Percentiles rank a stretch among this genome's conserved stretches.
Conservation (phyloP, 2,888 invertebrate species). For the Myopa tessellatipennis region DNA sequence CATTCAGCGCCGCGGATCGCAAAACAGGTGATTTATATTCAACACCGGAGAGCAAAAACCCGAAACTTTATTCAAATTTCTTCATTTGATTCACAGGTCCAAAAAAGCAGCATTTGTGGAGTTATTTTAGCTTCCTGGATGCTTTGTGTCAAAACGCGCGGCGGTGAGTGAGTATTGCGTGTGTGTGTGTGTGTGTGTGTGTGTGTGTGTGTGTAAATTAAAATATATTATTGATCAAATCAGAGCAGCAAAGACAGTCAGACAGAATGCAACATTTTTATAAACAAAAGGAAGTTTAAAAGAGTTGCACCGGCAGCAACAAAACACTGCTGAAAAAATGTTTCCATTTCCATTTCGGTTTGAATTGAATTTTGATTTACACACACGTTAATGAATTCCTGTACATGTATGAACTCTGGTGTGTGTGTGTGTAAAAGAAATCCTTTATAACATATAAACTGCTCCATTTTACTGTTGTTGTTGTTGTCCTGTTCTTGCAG, state of each 20-base stretch:
- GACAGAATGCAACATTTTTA: slow-evolving; percentile 27
- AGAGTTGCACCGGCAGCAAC: background rate
- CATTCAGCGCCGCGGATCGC: too few species aligned
- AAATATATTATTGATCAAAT: slow-evolving; percentile 10
- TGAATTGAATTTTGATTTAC: too few species aligned
- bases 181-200: background rate
- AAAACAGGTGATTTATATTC: background rate
- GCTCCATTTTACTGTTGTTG: too few species aligned
- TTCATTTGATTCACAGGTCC: slow-evolving; percentile 3
- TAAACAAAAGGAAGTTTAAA: slow-evolving; percentile 19
- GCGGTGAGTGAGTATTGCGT: background rate
- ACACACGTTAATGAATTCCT: too few species aligned
- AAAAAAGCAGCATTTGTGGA: background rate
- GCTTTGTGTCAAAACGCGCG: slow-evolving; percentile 17
- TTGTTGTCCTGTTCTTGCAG: too few species aligned
- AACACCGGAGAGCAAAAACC: background rate
- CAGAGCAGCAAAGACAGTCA: background rate
- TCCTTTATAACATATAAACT: too few species aligned
- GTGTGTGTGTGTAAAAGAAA: too few species aligned
- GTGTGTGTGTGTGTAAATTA: background rate
- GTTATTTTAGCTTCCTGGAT: slow-evolving; percentile 15
- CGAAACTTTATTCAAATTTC: background rate
- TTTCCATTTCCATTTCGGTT: slow-evolving; percentile 34
- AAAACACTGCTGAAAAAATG: slow-evolving; percentile 3
- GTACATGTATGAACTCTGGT: too few species aligned